Conservation (phyloP, 2,888 invertebrate species). For the Dynastes hyllus region DNA sequence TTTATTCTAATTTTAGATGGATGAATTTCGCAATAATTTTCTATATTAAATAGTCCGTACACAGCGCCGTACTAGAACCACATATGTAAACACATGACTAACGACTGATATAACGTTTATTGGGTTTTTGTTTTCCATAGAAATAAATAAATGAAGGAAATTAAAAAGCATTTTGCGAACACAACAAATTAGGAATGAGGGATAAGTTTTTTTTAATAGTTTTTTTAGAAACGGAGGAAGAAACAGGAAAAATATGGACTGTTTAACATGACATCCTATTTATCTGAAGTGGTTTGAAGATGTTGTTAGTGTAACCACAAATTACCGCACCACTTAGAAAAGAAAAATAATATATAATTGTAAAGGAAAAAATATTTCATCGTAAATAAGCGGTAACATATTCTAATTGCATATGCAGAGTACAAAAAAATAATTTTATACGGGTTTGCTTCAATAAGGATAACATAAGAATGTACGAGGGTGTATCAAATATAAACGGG, state of each 20-base stretch:
- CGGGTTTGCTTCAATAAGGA: no score
- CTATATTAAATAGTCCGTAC: not conserved
- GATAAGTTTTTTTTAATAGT: constrained; percentile 25
- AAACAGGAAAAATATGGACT: constrained; percentile 4
- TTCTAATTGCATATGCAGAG: no score
- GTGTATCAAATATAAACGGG: no score
- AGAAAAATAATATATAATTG: not conserved
- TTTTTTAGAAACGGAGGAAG: constrained; percentile 30
- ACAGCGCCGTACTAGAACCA: not conserved
- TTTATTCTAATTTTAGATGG: not conserved
- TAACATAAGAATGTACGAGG: no score
- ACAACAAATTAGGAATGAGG: constrained; percentile 23
- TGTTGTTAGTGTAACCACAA: constrained; percentile 19
- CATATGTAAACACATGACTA: constrained; percentile 9
- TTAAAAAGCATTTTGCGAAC: no score
- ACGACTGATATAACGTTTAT: constrained; percentile 2
- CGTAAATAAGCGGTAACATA: no score
- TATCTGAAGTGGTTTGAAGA: constrained; percentile 13
- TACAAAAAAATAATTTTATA: no score
- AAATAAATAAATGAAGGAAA: no score
- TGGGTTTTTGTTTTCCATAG: no score
- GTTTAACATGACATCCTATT: constrained; percentile 9
- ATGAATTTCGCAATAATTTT: not conserved
- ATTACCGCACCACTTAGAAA: constrained; percentile 19
- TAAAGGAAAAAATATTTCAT: no score